These are phyloP conservation scores for Antheraea pernyi DNA, from an alignment of 1,140 invertebrate genomes.

Conservation along the genomic window DNA sequence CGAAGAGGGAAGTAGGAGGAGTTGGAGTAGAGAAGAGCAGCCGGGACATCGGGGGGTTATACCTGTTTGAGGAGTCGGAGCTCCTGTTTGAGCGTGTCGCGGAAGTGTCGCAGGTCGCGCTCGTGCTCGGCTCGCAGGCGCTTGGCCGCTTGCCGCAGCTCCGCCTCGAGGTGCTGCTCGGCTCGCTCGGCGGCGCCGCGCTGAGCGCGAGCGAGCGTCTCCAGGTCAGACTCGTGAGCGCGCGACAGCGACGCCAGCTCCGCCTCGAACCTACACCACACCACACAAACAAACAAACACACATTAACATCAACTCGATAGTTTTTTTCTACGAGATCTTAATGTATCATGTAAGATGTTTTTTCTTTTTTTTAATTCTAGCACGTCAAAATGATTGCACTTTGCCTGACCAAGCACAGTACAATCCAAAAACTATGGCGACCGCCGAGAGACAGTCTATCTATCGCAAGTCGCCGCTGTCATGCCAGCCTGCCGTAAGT, in stretches of 20 bases:
- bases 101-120: slow-evolving; percentile 94
- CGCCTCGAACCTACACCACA: slow-evolving; percentile 84
- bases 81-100: slow-evolving; percentile 96
- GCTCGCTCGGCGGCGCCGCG: slow-evolving; percentile 95
- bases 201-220: slow-evolving; percentile 92
- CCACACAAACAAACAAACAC: not conserved
- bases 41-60: too few species aligned
- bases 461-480: too few species aligned
- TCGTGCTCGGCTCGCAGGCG: slow-evolving; percentile 95
- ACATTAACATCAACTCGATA: not conserved
- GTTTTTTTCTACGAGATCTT: not conserved
- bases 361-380: too few species aligned
- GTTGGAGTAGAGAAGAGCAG: too few species aligned
- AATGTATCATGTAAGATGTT: too few species aligned
- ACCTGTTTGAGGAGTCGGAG: slow-evolving; percentile 93
- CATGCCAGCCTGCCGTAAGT: too few species aligned
- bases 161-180: slow-evolving; percentile 94
- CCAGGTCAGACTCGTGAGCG: slow-evolving; percentile 94
- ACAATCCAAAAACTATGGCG: too few species aligned
- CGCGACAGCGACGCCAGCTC: slow-evolving; percentile 88
- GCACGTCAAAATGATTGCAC: too few species aligned
- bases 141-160: slow-evolving; percentile 91
- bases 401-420: too few species aligned
- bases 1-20: too few species aligned
- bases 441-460: too few species aligned